phyloP scores from a whole-genome alignment of 2,797 vertebrate genomes.

The Artibeus lituratus region DNA sequence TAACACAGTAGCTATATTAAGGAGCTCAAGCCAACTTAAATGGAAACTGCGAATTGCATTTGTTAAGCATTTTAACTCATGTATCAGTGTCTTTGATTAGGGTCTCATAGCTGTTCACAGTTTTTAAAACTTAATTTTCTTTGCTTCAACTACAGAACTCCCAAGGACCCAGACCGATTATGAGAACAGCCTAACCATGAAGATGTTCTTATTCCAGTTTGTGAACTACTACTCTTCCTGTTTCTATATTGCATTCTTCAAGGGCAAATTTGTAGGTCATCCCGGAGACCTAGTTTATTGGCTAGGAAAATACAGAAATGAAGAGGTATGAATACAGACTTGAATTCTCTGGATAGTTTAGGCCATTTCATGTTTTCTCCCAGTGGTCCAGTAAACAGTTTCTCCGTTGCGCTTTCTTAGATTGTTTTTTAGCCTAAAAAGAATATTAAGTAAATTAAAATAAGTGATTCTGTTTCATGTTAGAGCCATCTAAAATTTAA shows the following conservation, averaged over 20 bases:
- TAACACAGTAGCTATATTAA: slow-evolving; percentile 61
- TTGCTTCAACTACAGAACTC: slow-evolving; percentile 84
- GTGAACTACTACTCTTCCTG: slow-evolving; percentile 98
- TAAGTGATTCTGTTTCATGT: not conserved
- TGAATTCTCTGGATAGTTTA: not conserved
- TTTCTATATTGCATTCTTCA: slow-evolving; percentile 96
- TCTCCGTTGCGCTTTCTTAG: not conserved
- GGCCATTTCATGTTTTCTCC: not conserved
- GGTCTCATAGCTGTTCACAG: slow-evolving; percentile 38
- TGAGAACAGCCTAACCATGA: slow-evolving; percentile 95
- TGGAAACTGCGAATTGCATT: slow-evolving; percentile 64
- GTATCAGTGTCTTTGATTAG: slow-evolving; percentile 13
- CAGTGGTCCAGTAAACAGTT: not conserved
- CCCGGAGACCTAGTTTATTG: slow-evolving; percentile 92
- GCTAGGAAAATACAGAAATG: slow-evolving; percentile 91
- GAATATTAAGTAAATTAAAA: slow-evolving; percentile 19
- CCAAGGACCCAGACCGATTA: slow-evolving; percentile 94
- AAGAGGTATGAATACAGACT: slow-evolving; percentile 86
- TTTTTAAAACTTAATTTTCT: slow-evolving; percentile 34
- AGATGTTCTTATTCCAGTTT: slow-evolving; percentile 98
- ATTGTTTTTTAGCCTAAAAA: not conserved
- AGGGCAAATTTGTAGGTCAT: slow-evolving; percentile 92
- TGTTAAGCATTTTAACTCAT: slow-evolving; percentile 37
- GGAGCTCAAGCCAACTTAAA: slow-evolving; percentile 48
- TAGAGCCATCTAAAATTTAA: not conserved